These are phyloP conservation scores for Oceanodroma tethys DNA, from an alignment of 2,113 vertebrate genomes.

Conservation along the genomic window DNA sequence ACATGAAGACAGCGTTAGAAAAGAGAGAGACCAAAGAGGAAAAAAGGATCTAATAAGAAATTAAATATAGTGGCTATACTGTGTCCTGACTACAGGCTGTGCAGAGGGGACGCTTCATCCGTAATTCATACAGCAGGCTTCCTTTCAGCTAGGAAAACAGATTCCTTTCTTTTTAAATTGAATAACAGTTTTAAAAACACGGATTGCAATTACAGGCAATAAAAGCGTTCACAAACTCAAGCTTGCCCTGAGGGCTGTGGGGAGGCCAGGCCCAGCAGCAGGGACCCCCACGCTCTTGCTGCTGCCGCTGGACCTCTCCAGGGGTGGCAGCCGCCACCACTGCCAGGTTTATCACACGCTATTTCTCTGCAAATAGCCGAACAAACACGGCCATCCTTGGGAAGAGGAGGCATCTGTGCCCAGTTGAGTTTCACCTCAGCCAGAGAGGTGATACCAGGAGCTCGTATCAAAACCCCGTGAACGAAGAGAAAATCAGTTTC, in stretches of 20 bases:
- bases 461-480: background rate
- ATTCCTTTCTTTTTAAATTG: background rate
- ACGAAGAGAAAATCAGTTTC: background rate
- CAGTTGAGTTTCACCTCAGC: background rate
- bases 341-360: rapidly evolving
- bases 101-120: rapidly evolving
- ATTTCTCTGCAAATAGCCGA: background rate
- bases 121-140: background rate
- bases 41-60: background rate
- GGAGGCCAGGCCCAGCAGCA: background rate
- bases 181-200: background rate
- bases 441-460: background rate
- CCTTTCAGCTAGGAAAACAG: background rate
- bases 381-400: rapidly evolving
- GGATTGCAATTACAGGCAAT: background rate
- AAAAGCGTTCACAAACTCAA: background rate
- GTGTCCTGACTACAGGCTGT: background rate
- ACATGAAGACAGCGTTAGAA: background rate
- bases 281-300: rapidly evolving
- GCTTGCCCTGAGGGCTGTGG: rapidly evolving
- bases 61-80: background rate
- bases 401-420: background rate
- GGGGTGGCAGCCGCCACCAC: background rate
- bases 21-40: background rate
- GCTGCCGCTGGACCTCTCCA: background rate